Percentiles rank a stretch among this genome's conserved stretches.
phyloP scores from a whole-genome alignment of 2,797 vertebrate genomes.

The Channallabes apus region DNA sequence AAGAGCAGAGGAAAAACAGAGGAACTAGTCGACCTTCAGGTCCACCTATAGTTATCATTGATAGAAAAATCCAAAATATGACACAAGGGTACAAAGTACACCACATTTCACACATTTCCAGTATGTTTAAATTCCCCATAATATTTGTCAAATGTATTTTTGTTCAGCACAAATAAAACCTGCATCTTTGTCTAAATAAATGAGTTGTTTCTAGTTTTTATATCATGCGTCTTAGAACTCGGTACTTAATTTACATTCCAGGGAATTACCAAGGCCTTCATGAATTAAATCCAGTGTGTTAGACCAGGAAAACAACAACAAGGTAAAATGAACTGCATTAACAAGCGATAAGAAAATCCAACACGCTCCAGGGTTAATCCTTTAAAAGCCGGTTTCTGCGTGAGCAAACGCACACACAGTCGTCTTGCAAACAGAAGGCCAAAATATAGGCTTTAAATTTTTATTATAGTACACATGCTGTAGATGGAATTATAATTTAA shows the following conservation, averaged over 20 bases:
- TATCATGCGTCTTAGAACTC: neutral
- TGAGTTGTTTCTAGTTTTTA: neutral
- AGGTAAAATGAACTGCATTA: conserved; percentile 10
- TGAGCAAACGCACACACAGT: neutral
- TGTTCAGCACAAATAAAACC: neutral
- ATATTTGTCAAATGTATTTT: neutral
- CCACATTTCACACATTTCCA: neutral
- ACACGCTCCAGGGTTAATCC: conserved; percentile 16
- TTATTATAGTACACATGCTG: neutral
- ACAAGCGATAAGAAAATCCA: conserved; percentile 15
- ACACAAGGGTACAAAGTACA: neutral
- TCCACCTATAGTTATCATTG: neutral
- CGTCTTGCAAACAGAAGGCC: neutral
- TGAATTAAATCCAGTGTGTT: neutral
- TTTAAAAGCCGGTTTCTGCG: neutral
- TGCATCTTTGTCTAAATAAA: neutral
- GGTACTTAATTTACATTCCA: neutral
- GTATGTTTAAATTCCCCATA: neutral
- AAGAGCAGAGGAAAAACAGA: too few species aligned
- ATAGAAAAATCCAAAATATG: neutral
- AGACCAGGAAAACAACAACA: neutral
- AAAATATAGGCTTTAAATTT: neutral
- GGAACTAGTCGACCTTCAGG: neutral
- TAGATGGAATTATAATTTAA: neutral
- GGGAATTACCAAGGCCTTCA: neutral